Base-by-base conservation (phyloP, 2,797 vertebrate species). In the Neosilurus hyrtlii region DNA sequence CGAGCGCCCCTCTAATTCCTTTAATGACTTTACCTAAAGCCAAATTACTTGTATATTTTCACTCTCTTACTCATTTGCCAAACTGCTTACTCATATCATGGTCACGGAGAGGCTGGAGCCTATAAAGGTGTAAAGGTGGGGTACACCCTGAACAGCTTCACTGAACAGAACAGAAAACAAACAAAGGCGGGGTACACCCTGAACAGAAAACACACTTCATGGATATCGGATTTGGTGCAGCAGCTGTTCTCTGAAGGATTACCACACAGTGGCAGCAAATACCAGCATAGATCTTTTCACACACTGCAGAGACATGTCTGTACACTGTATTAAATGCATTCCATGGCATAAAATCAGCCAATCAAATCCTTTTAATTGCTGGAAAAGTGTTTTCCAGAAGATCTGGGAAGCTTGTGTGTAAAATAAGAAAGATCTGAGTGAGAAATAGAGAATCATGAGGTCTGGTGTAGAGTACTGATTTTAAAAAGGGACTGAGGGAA, bases 231-330 rank as follows among this genome's bases (percentile, higher is more conserved):
- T 77, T 66, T 75, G 51, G 68, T 24, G 56, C 63, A 26, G 77
- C 14, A 11, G 4, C 57, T 77, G 71, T 22, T 52, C 59, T 72
- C 52, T 73, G 30, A 56, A 51, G 49, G 67, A 62, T 26, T 70
- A 57, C 85, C 85, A 75, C 85, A 85, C 43, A 51, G 83, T 75
- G 81, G 83, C 59, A 67, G 83, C 81, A 88, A 80, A 86, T 65
- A 73, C 35, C 79, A 79, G 20, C 24, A 24, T 30, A 12, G 18
- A 30, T 5, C 30, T 75, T 68, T n/a, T 57, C 22, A 9, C 73
- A 75, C 73, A 59, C 22, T 61, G 2, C 11, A 66, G 24, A 26
- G 15, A 56, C 26, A 35, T 74, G 62, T 59, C 22, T 26, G 15
- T 57, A 3, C 22, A 49, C 35, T 15, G 2, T 8, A 20, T 51